These are phyloP conservation scores for Drosophila cyrtoloma DNA, from an alignment of 2,888 invertebrate genomes.

Conservation along the genomic window DNA sequence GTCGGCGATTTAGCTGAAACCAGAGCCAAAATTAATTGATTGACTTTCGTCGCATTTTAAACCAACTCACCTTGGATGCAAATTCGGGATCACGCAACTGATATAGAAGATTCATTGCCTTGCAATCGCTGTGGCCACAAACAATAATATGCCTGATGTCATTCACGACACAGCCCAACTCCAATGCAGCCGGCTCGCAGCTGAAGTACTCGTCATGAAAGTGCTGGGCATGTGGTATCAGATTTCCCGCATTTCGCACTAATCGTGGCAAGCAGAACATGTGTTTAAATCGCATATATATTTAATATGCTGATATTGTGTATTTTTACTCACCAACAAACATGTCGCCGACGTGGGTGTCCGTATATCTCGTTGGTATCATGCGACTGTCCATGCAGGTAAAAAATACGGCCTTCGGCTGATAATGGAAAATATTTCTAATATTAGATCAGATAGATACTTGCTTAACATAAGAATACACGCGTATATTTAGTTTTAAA, in stretches of 20 bases:
- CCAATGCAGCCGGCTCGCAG: slow-evolving; percentile 97
- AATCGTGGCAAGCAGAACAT: slow-evolving; percentile 83
- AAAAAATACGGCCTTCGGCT: slow-evolving; percentile 99
- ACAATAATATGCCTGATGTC: slow-evolving; percentile 96
- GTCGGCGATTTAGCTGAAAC: slow-evolving; percentile 89
- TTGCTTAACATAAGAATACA: slow-evolving; percentile 16
- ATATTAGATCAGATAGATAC: slow-evolving; percentile 41
- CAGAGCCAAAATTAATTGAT: neutral
- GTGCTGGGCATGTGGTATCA: slow-evolving; percentile 96
- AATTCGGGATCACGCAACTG: slow-evolving; percentile 92
- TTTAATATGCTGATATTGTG: neutral
- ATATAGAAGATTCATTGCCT: slow-evolving; percentile 97
- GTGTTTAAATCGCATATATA: slow-evolving; percentile 31
- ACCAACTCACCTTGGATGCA: slow-evolving; percentile 87
- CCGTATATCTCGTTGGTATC: slow-evolving; percentile 97
- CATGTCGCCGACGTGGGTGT: slow-evolving; percentile 98
- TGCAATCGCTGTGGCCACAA: slow-evolving; percentile 99
- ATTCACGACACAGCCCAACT: slow-evolving; percentile 96
- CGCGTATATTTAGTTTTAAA: slow-evolving; percentile 21
- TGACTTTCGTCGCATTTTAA: neutral
- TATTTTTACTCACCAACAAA: slow-evolving; percentile 91
- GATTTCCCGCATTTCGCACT: slow-evolving; percentile 98
- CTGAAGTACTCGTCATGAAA: slow-evolving; percentile 94
- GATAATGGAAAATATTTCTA: slow-evolving; percentile 83
- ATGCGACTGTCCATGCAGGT: slow-evolving; percentile 99